phyloP scores from a whole-genome alignment of 2,113 vertebrate species.

The Sphyrna mokarran region DNA sequence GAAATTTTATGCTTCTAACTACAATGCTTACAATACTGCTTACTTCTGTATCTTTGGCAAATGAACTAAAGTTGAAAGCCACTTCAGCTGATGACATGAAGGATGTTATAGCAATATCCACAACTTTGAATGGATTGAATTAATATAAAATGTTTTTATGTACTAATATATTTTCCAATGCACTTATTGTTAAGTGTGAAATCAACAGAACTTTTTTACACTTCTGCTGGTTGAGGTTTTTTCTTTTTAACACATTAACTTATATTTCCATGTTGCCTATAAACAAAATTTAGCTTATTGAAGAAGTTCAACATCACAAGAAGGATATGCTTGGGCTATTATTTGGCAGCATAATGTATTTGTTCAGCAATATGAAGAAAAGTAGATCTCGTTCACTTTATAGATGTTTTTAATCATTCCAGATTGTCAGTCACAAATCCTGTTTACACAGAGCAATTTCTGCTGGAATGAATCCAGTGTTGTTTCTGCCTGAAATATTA shows the following conservation, averaged over 20 bases:
- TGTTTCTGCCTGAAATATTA: constrained; percentile 22
- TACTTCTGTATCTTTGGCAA: not conserved
- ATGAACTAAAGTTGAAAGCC: not conserved
- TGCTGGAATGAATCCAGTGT: not conserved
- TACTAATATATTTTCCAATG: not conserved
- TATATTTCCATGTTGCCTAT: not conserved
- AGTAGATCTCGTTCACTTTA: not conserved
- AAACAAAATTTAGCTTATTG: not conserved
- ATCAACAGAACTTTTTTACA: not conserved
- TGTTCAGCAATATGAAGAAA: not conserved
- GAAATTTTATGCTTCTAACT: not conserved
- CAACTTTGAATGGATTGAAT: not conserved
- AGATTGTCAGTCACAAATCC: constrained; percentile 13
- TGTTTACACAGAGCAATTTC: not conserved
- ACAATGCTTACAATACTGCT: not conserved
- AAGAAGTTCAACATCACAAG: not conserved
- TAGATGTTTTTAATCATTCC: constrained; percentile 17
- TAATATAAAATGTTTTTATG: not conserved
- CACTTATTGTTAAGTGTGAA: not conserved
- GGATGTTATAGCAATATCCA: not conserved
- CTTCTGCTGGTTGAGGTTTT: not conserved
- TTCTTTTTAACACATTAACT: not conserved
- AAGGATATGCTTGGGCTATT: not conserved
- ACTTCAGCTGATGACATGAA: not conserved
- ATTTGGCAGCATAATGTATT: not conserved